Base-by-base conservation (phyloP, 1,140 invertebrate species). In the Lysiphlebus fabarum region DNA sequence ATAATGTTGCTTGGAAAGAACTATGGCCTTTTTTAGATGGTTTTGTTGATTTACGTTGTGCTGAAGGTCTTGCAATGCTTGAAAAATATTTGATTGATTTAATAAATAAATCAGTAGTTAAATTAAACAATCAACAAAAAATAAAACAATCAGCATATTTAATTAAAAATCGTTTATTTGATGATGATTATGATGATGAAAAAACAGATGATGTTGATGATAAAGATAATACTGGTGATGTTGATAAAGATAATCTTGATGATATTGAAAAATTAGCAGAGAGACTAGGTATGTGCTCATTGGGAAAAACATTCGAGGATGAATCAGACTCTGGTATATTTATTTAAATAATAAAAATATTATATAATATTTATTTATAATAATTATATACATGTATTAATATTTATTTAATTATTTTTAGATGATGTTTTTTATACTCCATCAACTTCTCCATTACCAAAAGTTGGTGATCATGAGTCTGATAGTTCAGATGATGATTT, bases 21-120 rank as follows among this genome's bases (percentile, higher is more conserved):
- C 93, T 92, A 73, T 96, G 93, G 93, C 85, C 87, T 4, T 96
- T 96, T 72, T 77, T 96, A 6, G 85, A 90, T 65, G 83, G 82
- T 6, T 94, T 90, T 72, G 83, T 87, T 7, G 87, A 96, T 77
- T 80, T 96, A 4, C 73, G 85, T 0, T 85, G 85, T 1, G 67
- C 77, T 0, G 86, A 89, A 58, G 93, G 92, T 4, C 78, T 96
- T 2, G 65, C 73, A 0, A 79, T 86, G 40, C 72, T 96, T 0
- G 92, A 96, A 75, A 81, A 83, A 26, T 89, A 90, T 79, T 75
- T 96, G 62, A 53, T 56, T 42, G 59, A 50, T 57, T 43, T 47
- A 37, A 45, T 49, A 63, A 53, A 37, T 41, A 2, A 41, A 69
- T 44, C 3, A 44, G 4, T 9, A 12, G 37, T 47, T 43, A 62